Base-by-base conservation (phyloP, 2,888 invertebrate genomes). In the Aproaerema taeniolella region DNA sequence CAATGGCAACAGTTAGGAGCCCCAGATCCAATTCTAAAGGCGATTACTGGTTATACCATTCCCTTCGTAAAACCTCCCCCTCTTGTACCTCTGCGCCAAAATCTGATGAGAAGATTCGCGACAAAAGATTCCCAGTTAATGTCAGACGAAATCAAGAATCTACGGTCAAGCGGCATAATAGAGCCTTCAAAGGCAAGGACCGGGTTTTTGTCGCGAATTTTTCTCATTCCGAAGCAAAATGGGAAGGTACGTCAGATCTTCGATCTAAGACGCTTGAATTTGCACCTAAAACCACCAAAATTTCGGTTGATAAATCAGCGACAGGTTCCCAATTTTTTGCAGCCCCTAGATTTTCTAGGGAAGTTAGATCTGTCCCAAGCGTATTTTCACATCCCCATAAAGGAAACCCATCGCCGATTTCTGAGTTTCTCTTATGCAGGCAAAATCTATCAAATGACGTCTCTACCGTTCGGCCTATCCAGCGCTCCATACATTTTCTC, bases 401-500 rank as follows among this genome's bases (percentile, higher is more conserved):
- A 15, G 24, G 7, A 37, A n/a, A 34, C 31, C 6, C 43, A 43
- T 14, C 10, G 38, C 6, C 20, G 43, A 7, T 43, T 24, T n/a
- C 37, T 43, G 2, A 1, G 11, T 2, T 36, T 39, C n/a, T 8
- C n/a, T 0, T 43, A 36, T 26, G 15, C 11, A 10, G 15, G 29
- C 0, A 2, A 17, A 8, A 15, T 41, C 0, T 41, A 11, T 10
- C 32, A 41, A 24, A 31, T 40, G 40, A 40, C 46, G 2, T 42
- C 28, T 9, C 38, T 47, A 8, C 47, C 47, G 0, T 47, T 48
- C 35, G 45, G 46, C 1, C 38, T 52, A 1, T 36, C 38, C 6
- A 43, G 42, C 9, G 47, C 47, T 1, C 47, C 49, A 1, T 31
- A 32, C 13, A 33, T 29, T 2, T 52, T 49, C 28, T 39, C 46